Base-by-base conservation (phyloP, 2,888 invertebrate species). In the Danaus chrysippus region DNA sequence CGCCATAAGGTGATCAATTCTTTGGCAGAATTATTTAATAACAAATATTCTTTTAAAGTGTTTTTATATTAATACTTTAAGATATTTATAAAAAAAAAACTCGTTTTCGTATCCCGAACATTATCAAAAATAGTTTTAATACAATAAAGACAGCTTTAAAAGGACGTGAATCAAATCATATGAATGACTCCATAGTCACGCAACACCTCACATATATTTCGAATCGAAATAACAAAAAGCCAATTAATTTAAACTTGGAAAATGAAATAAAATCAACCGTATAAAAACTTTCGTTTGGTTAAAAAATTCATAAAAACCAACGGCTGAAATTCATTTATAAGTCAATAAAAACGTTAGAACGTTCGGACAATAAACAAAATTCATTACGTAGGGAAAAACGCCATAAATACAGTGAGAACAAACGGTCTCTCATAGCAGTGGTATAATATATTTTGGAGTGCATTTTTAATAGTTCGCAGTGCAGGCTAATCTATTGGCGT, bases 401-500 rank as follows among this genome's bases (percentile, higher is more conserved):
- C 68, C 64, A 72, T 74, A 75, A 75, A 75, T 72, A 71, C 69
- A 69, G 62, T 56, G 66, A 57, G 67, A 67, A 64, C 65, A 61
- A 67, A 59, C 68, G 68, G 71, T 65, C 67, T 66, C 64, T 71
- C 73, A 73, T 73, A 75, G 67, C 69, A 67, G 54, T 63, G 61
- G 70, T 67, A 72, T 69, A 73, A 72, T 72, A 72, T 72, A 74
- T 70, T 72, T 72, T 71, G 63, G 68, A 68, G 70, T 72, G 73
- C 68, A 71, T 73, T 73, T 75, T 74, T 71, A 73, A 74, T 70
- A 69, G 71, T 68, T 70, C 69, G 66, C 71, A 68, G 62, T 67
- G 68, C 68, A 57, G 71, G 65, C 70, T 68, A 71, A 71, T 72
- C 71, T 71, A 71, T 72, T 65, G 67, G 65, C 54, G 62, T 66